These are phyloP conservation scores for Poeciliopsis infans DNA, from an alignment of 2,797 vertebrate species.

Conservation along the genomic window DNA sequence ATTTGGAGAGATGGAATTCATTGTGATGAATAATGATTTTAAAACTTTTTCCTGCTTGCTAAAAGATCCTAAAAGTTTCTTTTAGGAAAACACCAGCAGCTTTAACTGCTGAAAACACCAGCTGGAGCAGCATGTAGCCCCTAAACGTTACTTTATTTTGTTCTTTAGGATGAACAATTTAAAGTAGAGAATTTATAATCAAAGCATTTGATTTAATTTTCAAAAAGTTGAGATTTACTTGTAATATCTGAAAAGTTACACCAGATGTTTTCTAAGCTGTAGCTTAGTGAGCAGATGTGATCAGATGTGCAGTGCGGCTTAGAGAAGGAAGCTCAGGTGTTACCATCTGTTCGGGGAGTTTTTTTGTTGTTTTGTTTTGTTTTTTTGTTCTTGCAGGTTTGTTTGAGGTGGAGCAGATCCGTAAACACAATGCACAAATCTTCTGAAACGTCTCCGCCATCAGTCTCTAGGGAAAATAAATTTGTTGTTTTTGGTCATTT, in stretches of 20 bases:
- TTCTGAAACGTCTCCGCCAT: background rate
- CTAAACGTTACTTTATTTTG: too few species aligned
- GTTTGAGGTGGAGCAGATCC: background rate
- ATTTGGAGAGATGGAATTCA: constrained; percentile 15
- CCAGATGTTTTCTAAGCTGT: background rate
- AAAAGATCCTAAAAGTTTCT: too few species aligned
- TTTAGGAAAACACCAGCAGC: too few species aligned
- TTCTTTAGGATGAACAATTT: background rate
- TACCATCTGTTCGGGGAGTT: background rate
- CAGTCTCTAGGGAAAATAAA: background rate
- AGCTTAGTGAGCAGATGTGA: background rate
- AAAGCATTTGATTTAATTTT: background rate
- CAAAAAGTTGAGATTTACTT: background rate
- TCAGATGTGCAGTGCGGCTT: background rate
- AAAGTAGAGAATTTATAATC: too few species aligned
- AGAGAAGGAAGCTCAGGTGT: background rate
- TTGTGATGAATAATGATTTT: constrained; percentile 18
- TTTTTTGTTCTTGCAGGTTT: background rate
- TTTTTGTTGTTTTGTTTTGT: too few species aligned
- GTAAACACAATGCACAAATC: background rate
- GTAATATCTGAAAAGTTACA: background rate
- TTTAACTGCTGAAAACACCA: background rate
- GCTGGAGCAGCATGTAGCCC: background rate
- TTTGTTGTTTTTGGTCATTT: background rate
- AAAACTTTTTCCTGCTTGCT: constrained; percentile 1